Evolutionary conservation across 2,888 invertebrate genomes (phyloP).

Genomic region (Mythimna pallens): DNA sequence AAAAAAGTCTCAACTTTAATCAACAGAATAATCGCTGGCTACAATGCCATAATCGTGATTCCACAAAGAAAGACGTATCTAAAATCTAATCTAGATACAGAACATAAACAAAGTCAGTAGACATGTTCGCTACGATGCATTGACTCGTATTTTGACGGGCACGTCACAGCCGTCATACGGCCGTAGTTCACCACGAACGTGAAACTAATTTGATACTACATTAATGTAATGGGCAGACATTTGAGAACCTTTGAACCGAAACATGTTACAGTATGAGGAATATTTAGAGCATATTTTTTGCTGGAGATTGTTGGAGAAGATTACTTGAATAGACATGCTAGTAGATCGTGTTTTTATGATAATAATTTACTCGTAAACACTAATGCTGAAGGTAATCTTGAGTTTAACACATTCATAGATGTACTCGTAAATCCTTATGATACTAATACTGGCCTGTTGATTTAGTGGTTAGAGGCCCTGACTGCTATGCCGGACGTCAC

Average conservation of each 20-base stretch:
- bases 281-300: conserved; percentile 50
- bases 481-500: too few relatives aligned
- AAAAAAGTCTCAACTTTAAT: conserved; percentile 1
- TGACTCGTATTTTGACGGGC: conserved; percentile 49
- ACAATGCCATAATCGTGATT: conserved; percentile 17
- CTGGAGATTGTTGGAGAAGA: conserved; percentile 22
- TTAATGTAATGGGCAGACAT: conserved; percentile 53
- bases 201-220: conserved; percentile 54
- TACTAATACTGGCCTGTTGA: background rate
- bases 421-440: background rate
- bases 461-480: too few relatives aligned
- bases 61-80: conserved; percentile 13
- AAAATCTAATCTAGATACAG: conserved; percentile 44
- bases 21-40: background rate
- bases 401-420: background rate
- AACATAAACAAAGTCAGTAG: conserved; percentile 22
- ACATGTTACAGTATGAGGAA: conserved; percentile 29
- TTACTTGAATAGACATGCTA: conserved; percentile 26
- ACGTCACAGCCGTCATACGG: conserved; percentile 46
- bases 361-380: conserved; percentile 1
- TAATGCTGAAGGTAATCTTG: background rate
- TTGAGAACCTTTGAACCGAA: conserved; percentile 41
- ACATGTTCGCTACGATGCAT: conserved; percentile 30
- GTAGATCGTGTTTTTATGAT: conserved; percentile 21
- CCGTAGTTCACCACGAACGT: conserved; percentile 31